Evolutionary conservation across 35 echinoderm and acorn worm species (phyloP).

Genomic region (Lytechinus pictus): DNA sequence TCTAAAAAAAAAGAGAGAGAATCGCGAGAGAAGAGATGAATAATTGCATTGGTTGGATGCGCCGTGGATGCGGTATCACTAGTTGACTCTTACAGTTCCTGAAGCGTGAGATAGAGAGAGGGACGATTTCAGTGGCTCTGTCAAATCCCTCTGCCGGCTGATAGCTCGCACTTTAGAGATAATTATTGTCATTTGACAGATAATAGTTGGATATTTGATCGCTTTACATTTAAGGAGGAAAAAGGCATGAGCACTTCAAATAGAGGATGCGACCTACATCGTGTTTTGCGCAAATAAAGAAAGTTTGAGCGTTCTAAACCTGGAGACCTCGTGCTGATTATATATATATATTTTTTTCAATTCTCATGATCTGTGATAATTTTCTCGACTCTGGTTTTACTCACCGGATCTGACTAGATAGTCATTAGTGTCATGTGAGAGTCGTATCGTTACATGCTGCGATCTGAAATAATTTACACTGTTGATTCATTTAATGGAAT

Average conservation of each 20-base stretch:
- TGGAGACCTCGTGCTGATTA: not conserved
- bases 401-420: not conserved
- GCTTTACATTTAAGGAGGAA: not conserved
- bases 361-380: not conserved
- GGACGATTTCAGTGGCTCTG: not conserved
- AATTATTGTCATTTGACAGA: not conserved
- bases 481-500: constrained; percentile 20
- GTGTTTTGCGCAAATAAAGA: not conserved
- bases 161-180: not conserved
- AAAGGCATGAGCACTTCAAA: not conserved
- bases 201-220: not conserved
- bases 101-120: not conserved
- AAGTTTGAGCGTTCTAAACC: not conserved
- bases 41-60: constrained; percentile 4
- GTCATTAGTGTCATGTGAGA: constrained; percentile 3
- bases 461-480: constrained; percentile 14
- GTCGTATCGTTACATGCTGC: not conserved
- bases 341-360: not conserved
- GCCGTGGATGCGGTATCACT: not conserved
- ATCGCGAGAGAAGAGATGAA: not conserved
- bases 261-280: not conserved
- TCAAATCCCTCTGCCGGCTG: not conserved
- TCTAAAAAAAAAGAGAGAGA: not conserved
- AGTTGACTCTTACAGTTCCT: constrained; percentile 2
- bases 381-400: not conserved